Evolutionary conservation across 2,113 vertebrate species (phyloP), one percentile per base, ranked within the genome.

Genomic region (Cynopterus brachyotis): DNA sequence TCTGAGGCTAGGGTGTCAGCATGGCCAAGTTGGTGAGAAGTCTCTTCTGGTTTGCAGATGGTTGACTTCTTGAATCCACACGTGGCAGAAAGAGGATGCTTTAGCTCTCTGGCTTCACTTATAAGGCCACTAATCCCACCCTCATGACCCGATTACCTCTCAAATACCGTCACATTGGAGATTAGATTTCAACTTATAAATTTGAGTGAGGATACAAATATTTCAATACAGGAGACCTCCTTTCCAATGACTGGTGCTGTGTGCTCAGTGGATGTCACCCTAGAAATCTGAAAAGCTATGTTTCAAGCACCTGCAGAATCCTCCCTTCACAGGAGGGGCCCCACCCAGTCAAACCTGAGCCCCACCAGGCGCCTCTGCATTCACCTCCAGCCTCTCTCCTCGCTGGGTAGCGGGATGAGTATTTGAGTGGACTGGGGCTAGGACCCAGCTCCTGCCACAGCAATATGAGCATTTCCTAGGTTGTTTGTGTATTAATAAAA

Each of bases 371-470:
- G 50, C 50, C 16, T 50, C 13, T 9, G 16, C 1, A 6, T 17
- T 7, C n/a, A 30, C 30, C 10, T 13, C 20, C 10, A 7, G 12
- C 4, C 16, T 37, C 45, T 35, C 13, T 72, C 37, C 32, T 72
- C 24, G 42, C 50, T 50, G 50, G 0, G 0, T 40, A 17, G 0
- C 4, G 2, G 6, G 28, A 9, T 6, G 4, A 59, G 10, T 19
- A 6, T 3, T 26, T 7, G 40, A 76, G 15, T 0, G 17, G 35
- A 70, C 26, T 4, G n/a, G n/a, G 1, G 1, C 66, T 9, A 4
- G 47, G 30, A 47, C 64, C 13, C 45, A 62, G 19, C 20, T 50
- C 35, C 47, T 8, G 8, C 10, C 22, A 35, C 45, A 32, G 26
- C 3, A 16, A 26, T 6, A 0, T 53, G 50, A n/a, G 3, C 53